Evolutionary conservation across 2,888 invertebrate genomes (phyloP), one percentile per base, ranked within the genome.

Genomic region (Embidobia sp.): DNA sequence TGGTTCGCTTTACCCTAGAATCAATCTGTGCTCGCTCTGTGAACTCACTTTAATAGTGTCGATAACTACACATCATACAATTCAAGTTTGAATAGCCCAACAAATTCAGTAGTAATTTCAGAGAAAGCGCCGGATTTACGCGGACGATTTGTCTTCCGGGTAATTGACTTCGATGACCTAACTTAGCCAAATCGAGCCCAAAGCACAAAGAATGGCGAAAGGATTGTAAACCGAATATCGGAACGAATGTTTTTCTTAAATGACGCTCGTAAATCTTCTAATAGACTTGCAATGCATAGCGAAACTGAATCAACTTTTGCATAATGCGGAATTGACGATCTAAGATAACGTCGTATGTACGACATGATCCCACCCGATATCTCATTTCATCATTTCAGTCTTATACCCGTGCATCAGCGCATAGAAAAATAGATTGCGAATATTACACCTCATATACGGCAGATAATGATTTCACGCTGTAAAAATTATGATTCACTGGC

Each of bases 11-110:
- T 46, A 46, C 42, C 35, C 37, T 48, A 37, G 53, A 74, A 66
- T 74, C 59, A 59, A 74, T 74, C 66, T 66, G 61, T 51, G 42
- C 51, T 66, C 46, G 59, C 59, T 66, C 61, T 59, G 74, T 51
- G 40, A 51, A 66, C 46, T 61, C 59, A 53, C 66, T 66, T 59
- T 66, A 74, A 53, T 74, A 66, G 53, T 31, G 16, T 44, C 59
- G 51, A 61, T 74, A 66, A 59, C 64, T 66, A 35, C 49, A 59
- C 16, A 59, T 46, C 66, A 46, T 59, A 42, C 26, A 42, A 37
- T 53, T 53, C 35, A 13, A 61, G 42, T 70, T 42, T 49, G 22
- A 57, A 46, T 40, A 18, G 40, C 53, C 42, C 19, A 40, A 46
- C 46, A 35, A 63, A 63, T 61, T 61, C 31, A 19, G 16, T 42